Evolutionary conservation across 1,140 invertebrate species (phyloP).

Genomic region (Pristionchus pacificus): DNA sequence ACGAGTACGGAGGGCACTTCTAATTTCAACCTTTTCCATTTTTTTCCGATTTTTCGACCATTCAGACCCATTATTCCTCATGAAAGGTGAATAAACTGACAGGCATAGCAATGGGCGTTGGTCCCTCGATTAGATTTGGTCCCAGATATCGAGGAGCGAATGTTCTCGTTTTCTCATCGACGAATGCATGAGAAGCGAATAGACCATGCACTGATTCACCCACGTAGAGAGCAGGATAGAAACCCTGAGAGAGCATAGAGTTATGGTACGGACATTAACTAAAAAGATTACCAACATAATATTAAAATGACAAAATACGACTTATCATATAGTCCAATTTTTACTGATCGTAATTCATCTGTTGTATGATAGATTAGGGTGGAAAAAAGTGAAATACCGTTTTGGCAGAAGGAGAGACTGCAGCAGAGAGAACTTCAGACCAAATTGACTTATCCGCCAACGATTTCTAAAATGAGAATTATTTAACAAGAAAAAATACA

Average conservation of each 20-base stretch:
- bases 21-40: too few relatives aligned
- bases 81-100: conserved; percentile 9
- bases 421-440: neutral
- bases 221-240: conserved; percentile 26
- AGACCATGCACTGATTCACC: conserved; percentile 23
- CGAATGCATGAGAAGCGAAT: conserved; percentile 20
- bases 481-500: too few relatives aligned
- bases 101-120: conserved; percentile 22
- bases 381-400: neutral
- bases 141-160: conserved; percentile 19
- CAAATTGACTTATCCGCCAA: neutral
- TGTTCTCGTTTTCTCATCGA: conserved; percentile 28
- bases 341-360: neutral
- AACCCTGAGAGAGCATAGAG: too few relatives aligned
- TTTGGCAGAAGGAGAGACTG: neutral
- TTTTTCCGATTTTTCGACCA: neutral
- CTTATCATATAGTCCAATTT: neutral
- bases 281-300: too few relatives aligned
- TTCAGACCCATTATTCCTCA: neutral
- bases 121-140: conserved; percentile 21
- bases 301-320: too few relatives aligned
- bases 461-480: neutral
- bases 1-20: too few relatives aligned
- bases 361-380: neutral
- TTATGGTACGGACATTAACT: too few relatives aligned